These are phyloP conservation scores for Laticauda laticaudata DNA, from an alignment of 2,113 vertebrate species.

Conservation along the genomic window DNA sequence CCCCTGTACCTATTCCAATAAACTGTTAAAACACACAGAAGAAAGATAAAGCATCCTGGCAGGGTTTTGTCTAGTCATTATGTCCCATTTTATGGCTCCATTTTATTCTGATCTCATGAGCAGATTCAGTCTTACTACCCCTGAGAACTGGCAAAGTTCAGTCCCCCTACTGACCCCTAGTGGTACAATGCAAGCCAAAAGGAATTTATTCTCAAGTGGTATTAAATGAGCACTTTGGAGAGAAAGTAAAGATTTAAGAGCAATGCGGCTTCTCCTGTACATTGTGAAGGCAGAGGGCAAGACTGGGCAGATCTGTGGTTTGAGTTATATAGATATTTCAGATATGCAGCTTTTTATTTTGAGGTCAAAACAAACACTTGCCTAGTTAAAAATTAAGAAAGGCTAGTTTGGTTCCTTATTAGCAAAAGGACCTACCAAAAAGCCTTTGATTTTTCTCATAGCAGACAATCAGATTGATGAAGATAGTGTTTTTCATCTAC, in stretches of 20 bases:
- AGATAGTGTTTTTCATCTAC: neutral
- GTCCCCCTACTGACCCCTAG: conserved; percentile 8
- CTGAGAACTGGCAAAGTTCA: neutral
- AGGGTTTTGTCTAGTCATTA: too few relatives aligned
- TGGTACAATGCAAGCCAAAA: neutral
- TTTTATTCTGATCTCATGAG: neutral
- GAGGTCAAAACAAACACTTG: neutral
- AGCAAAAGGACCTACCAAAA: neutral
- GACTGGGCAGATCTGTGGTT: neutral
- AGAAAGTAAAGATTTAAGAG: neutral
- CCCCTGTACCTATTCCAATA: neutral
- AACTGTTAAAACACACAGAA: neutral
- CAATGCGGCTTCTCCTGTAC: too few relatives aligned
- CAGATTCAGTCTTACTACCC: neutral
- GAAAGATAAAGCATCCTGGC: neutral
- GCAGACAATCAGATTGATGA: neutral
- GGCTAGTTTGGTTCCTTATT: neutral
- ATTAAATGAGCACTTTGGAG: neutral
- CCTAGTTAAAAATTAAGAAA: neutral
- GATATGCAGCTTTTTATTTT: neutral
- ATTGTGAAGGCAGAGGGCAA: neutral
- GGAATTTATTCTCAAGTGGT: neutral
- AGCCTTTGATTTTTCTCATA: neutral
- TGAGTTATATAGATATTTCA: neutral
- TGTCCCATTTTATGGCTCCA: neutral